phyloP scores from a whole-genome alignment of 2,888 invertebrate genomes.

The Lampropteryx suffumata region DNA sequence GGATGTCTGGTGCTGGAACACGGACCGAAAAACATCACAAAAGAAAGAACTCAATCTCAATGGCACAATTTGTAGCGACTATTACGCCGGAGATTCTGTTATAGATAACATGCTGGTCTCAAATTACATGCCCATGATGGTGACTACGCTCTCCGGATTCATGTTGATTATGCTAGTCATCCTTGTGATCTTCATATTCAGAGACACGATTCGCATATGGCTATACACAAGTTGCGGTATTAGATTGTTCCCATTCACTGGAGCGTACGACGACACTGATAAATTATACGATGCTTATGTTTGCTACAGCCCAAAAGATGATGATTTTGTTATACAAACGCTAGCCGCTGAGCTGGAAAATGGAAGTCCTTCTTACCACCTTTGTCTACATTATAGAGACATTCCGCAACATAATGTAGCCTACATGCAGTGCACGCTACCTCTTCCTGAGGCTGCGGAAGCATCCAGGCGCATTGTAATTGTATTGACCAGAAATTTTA shows the following conservation, averaged over 20 bases:
- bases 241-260: constrained; percentile 88
- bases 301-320: constrained; percentile 96
- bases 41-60: constrained; percentile 91
- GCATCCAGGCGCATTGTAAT: constrained; percentile 93
- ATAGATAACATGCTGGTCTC: constrained; percentile 91
- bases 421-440: constrained; percentile 87
- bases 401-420: constrained; percentile 87
- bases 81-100: constrained; percentile 90
- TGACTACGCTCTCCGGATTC: constrained; percentile 89
- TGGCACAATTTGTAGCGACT: constrained; percentile 93
- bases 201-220: constrained; percentile 94
- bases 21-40: constrained; percentile 86
- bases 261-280: constrained; percentile 90
- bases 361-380: constrained; percentile 89
- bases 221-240: constrained; percentile 93
- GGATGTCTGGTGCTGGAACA: constrained; percentile 91
- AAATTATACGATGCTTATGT: constrained; percentile 97
- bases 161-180: constrained; percentile 89
- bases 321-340: constrained; percentile 94
- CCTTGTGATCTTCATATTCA: constrained; percentile 91
- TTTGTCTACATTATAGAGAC: constrained; percentile 95
- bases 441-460: constrained; percentile 93
- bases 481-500: constrained; percentile 92
- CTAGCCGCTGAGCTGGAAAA: constrained; percentile 93
- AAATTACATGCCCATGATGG: constrained; percentile 92